A percentile compares a stretch with the other conserved stretches of the same genome.
These are phyloP conservation scores for Prosapia bicincta DNA, from an alignment of 2,888 invertebrate genomes.

Conservation along the genomic window DNA sequence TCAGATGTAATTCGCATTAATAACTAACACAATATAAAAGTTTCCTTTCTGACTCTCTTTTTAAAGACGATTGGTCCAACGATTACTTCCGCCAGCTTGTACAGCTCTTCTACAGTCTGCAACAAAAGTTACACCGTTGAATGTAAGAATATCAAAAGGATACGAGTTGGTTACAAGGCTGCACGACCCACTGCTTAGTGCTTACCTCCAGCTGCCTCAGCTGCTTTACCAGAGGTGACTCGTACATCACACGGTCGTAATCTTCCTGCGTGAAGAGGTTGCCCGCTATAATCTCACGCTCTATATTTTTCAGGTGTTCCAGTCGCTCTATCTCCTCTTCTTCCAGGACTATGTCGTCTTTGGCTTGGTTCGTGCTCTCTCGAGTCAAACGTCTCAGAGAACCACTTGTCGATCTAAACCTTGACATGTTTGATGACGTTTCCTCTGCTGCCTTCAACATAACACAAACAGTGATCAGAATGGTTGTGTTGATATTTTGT, in stretches of 20 bases:
- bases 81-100: slow-evolving; percentile 41
- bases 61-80: slow-evolving; percentile 48
- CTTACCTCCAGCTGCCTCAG: slow-evolving; percentile 26
- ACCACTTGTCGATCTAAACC: not conserved
- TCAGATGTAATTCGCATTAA: too few relatives aligned
- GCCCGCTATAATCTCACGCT: slow-evolving; percentile 49
- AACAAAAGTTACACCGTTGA: not conserved
- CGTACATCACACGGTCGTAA: slow-evolving; percentile 40
- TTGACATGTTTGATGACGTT: not conserved
- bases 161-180: too few relatives aligned
- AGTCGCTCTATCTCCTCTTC: slow-evolving; percentile 18
- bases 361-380: not conserved
- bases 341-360: slow-evolving; percentile 33
- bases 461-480: too few relatives aligned
- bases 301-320: slow-evolving; percentile 19
- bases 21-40: not conserved
- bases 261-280: slow-evolving; percentile 59
- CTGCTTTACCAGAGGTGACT: slow-evolving; percentile 25
- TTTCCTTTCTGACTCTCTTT: not conserved
- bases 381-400: not conserved
- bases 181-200: too few relatives aligned
- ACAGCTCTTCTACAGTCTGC: slow-evolving; percentile 25
- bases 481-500: too few relatives aligned
- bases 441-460: not conserved
- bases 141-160: too few relatives aligned